phyloP scores from a whole-genome alignment of 2,888 invertebrate species.

The Helobdella robusta region DNA sequence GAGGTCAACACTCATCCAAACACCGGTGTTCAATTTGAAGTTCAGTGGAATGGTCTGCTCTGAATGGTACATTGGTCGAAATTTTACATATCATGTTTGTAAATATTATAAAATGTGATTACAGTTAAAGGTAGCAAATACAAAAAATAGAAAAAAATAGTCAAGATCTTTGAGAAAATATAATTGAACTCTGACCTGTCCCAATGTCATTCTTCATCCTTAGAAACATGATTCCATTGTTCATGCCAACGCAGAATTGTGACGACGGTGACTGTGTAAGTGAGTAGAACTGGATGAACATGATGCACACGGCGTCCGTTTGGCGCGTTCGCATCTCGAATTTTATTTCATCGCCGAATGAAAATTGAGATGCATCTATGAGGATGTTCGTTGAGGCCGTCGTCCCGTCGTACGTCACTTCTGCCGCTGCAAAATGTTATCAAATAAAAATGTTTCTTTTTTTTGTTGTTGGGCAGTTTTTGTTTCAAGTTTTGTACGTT shows the following conservation, averaged over 20 bases:
- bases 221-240: neutral
- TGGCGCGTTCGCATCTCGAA: neutral
- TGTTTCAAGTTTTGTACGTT: too few relatives aligned
- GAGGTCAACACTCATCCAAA: too few relatives aligned
- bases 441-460: neutral
- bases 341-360: constrained; percentile 17
- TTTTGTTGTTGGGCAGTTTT: too few relatives aligned
- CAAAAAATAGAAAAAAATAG: too few relatives aligned
- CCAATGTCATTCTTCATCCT: neutral
- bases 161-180: too few relatives aligned
- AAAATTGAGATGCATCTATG: constrained; percentile 1
- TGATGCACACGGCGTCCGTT: constrained; percentile 7
- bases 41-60: too few relatives aligned
- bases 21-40: too few relatives aligned
- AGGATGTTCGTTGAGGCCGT: constrained; percentile 4
- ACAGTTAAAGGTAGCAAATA: too few relatives aligned
- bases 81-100: too few relatives aligned
- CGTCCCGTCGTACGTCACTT: constrained; percentile 12
- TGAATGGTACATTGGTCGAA: too few relatives aligned
- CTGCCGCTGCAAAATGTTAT: neutral
- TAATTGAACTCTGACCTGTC: too few relatives aligned
- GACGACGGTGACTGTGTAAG: neutral
- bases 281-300: neutral
- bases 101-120: too few relatives aligned
- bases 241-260: neutral